Conservation (phyloP, 2,888 invertebrate genomes). For the Drosophila melanocephala region DNA sequence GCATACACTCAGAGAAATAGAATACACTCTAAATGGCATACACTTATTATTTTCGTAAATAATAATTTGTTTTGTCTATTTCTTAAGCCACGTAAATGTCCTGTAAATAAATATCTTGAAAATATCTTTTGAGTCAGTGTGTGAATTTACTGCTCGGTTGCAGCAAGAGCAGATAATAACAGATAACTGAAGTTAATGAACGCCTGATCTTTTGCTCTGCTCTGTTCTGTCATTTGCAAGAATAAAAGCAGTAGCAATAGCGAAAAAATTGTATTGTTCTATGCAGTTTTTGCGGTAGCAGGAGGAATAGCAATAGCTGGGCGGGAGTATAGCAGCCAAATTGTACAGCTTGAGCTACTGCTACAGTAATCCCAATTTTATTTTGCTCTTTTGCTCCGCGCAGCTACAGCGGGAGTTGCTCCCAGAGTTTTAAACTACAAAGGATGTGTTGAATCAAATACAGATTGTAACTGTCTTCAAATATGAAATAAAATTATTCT, state of each 20-base stretch:
- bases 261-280: too few relatives aligned
- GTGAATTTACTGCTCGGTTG: neutral
- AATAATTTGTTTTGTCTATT: neutral
- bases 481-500: neutral
- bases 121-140: neutral
- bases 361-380: too few relatives aligned
- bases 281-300: too few relatives aligned
- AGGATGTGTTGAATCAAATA: neutral
- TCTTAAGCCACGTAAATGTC: neutral
- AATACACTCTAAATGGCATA: neutral
- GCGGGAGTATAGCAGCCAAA: too few relatives aligned
- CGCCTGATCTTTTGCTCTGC: neutral
- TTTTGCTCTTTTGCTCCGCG: too few relatives aligned
- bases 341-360: too few relatives aligned
- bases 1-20: neutral
- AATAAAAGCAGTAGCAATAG: neutral
- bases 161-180: neutral
- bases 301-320: too few relatives aligned
- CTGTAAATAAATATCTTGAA: neutral
- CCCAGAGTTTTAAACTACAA: neutral
- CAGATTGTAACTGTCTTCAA: neutral
- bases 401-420: too few relatives aligned
- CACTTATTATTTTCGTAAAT: neutral
- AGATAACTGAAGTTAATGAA: neutral
- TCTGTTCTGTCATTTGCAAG: neutral